A percentile compares a stretch with the other conserved stretches of the same genome.
These are phyloP conservation scores for Ormyrus pomaceus DNA, from an alignment of 2,888 invertebrate genomes.

Conservation along the genomic window DNA sequence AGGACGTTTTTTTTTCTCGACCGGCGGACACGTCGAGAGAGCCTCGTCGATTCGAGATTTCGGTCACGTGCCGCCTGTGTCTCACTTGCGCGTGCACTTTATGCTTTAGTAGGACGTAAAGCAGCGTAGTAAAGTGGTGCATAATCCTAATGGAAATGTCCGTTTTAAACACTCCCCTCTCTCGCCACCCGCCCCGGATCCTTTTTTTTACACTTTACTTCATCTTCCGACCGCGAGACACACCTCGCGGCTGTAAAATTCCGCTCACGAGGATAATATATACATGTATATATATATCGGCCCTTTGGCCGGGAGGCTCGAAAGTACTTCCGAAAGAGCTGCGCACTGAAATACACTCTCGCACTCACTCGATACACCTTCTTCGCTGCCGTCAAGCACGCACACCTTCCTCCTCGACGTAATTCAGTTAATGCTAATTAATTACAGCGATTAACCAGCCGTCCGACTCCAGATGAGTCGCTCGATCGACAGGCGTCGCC, in stretches of 20 bases:
- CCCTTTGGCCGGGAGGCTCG: background rate
- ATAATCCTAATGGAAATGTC: slow-evolving; percentile 46
- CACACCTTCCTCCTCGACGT: background rate
- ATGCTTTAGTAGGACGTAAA: slow-evolving; percentile 50
- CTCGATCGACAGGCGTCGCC: slow-evolving; percentile 8
- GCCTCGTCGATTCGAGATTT: slow-evolving; percentile 9
- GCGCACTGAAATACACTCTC: slow-evolving; percentile 7
- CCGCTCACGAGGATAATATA: too few species aligned
- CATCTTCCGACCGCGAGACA: background rate
- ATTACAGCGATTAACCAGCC: slow-evolving; percentile 54
- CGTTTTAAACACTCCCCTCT: slow-evolving; percentile 41
- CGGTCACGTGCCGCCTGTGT: slow-evolving; percentile 40
- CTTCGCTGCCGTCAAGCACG: background rate
- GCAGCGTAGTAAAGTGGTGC: slow-evolving; percentile 30
- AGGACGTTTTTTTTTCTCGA: background rate
- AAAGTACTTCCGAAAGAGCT: slow-evolving; percentile 11
- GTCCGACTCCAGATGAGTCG: slow-evolving; percentile 32
- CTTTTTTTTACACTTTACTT: slow-evolving; percentile 5
- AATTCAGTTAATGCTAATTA: slow-evolving; percentile 48
- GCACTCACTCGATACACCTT: slow-evolving; percentile 21
- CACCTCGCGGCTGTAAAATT: too few species aligned
- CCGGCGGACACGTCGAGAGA: background rate
- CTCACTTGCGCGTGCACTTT: slow-evolving; percentile 42
- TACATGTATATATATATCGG: too few species aligned
- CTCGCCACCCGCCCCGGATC: background rate